Percentiles rank a stretch among this genome's conserved stretches.
These are phyloP conservation scores for Sturnus vulgaris DNA, from an alignment of 2,113 vertebrate species.

Conservation along the genomic window DNA sequence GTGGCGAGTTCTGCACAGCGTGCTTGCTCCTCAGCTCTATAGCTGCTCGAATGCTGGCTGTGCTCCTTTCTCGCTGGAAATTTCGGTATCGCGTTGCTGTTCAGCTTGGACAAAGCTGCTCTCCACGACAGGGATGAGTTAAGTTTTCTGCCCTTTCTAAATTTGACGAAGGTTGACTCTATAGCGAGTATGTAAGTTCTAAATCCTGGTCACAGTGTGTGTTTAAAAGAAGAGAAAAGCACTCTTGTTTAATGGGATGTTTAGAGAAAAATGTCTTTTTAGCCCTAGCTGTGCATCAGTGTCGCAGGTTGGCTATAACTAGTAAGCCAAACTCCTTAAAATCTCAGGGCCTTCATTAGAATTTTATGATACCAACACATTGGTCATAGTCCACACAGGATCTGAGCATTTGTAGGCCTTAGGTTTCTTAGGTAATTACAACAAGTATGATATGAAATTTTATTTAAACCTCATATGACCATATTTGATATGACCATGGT, in stretches of 20 bases:
- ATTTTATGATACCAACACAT: fast-evolving
- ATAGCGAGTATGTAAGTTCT: fast-evolving
- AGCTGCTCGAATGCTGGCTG: too few species aligned
- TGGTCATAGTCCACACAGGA: background rate
- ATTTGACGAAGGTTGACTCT: background rate
- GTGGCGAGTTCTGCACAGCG: fast-evolving
- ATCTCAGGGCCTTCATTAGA: background rate
- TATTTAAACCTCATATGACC: background rate
- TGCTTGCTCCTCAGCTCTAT: too few species aligned
- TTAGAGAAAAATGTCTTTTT: background rate
- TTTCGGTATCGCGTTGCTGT: fast-evolving
- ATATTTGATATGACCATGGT: fast-evolving
- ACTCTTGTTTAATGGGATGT: background rate
- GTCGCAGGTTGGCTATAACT: background rate
- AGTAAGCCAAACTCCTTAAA: background rate
- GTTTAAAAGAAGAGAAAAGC: background rate
- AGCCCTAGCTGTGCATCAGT: fast-evolving
- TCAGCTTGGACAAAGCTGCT: background rate
- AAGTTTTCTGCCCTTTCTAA: background rate
- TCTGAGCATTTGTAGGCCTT: background rate
- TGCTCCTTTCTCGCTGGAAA: too few species aligned
- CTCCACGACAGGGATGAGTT: fast-evolving
- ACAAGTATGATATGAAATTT: background rate
- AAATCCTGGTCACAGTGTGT: fast-evolving
- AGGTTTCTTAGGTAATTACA: background rate